These are phyloP conservation scores for Eubasilissa regina DNA, from an alignment of 1,140 invertebrate species.

Conservation along the genomic window DNA sequence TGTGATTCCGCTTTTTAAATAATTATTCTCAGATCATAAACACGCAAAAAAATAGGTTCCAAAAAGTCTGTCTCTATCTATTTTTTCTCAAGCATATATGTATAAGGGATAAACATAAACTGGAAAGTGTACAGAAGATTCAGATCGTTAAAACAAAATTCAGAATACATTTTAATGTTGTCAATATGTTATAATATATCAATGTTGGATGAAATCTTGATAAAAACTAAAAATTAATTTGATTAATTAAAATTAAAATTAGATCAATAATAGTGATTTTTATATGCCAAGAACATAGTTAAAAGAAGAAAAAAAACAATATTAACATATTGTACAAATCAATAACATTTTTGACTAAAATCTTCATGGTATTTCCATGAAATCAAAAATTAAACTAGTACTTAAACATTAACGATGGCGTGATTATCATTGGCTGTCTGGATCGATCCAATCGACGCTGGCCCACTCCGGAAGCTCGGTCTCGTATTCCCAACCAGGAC, in stretches of 20 bases:
- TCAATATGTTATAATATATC: no score
- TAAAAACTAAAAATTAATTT: neutral
- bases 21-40: no score
- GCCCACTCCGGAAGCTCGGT: conserved; percentile 93
- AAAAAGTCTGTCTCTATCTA: no score
- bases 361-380: conserved; percentile 29
- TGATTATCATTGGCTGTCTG: conserved; percentile 64
- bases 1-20: no score
- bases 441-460: conserved; percentile 83
- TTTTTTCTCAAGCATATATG: no score
- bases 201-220: no score
- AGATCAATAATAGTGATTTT: conserved; percentile 29
- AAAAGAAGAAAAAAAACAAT: conserved; percentile 18
- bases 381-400: conserved; percentile 35
- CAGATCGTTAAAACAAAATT: no score
- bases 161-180: no score
- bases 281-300: conserved; percentile 6
- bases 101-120: no score
- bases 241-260: neutral
- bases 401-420: conserved; percentile 37
- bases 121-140: no score
- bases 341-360: conserved; percentile 46
- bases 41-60: no score
- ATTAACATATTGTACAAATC: conserved; percentile 12
- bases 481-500: conserved; percentile 91